Conservation (phyloP, 2,888 invertebrate species). For the Tupiocoris notatus region DNA sequence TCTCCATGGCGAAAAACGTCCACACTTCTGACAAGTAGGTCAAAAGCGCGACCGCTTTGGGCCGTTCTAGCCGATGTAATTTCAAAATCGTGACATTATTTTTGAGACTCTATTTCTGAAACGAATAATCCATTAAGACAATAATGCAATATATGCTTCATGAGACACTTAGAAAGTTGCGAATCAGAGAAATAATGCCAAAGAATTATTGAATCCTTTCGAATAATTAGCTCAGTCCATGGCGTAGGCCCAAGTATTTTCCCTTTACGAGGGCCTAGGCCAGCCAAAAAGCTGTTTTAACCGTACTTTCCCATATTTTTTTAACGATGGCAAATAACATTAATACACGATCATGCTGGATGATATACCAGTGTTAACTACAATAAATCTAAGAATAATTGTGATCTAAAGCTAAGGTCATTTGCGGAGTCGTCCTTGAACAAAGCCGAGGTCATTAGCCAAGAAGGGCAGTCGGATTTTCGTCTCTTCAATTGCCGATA, state of each 20-base stretch:
- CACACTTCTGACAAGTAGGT: constrained; percentile 9
- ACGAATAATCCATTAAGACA: not conserved
- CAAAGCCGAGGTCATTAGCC: constrained; percentile 13
- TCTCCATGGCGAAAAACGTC: not conserved
- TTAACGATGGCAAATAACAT: constrained; percentile 1
- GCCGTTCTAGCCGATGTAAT: not conserved
- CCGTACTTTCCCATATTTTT: not conserved
- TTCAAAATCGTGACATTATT: not conserved
- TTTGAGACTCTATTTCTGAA: too few species aligned
- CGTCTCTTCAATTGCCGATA: constrained; percentile 56
- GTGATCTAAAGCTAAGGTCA: not conserved
- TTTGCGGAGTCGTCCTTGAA: not conserved
- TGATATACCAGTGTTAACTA: constrained; percentile 16
- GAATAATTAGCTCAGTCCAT: not conserved
- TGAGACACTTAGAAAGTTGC: constrained; percentile 6
- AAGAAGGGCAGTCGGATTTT: not conserved
- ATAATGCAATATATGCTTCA: not conserved
- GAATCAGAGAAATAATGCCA: constrained; percentile 9
- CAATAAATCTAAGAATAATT: not conserved
- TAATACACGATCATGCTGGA: constrained; percentile 23
- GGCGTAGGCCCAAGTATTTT: constrained; percentile 46
- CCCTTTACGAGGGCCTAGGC: constrained; percentile 46
- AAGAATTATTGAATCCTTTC: constrained; percentile 10
- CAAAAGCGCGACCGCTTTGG: not conserved
- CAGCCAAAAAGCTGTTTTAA: not conserved